phyloP scores from a whole-genome alignment of 2,797 vertebrate species.

The Leptatherina wallacei region DNA sequence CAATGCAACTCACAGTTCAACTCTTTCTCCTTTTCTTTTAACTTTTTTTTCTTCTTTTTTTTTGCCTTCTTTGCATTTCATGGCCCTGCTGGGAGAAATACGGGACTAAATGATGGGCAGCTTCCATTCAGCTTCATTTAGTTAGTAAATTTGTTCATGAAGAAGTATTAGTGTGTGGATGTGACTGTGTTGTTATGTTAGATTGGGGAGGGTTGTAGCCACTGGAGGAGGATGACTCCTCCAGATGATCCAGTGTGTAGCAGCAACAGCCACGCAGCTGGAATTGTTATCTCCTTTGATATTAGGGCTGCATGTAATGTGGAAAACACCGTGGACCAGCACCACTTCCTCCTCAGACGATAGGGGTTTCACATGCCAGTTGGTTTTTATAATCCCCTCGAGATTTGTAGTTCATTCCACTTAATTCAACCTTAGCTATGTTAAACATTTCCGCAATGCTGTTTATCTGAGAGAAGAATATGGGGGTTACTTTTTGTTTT shows the following conservation, averaged over 20 bases:
- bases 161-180: conserved; percentile 19
- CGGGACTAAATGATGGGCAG: conserved; percentile 22
- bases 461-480: conserved; percentile 34
- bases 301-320: conserved; percentile 79
- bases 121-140: not conserved
- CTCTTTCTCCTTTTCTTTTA: conserved; percentile 4
- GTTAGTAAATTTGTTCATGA: not conserved
- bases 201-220: conserved; percentile 21
- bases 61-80: conserved; percentile 30
- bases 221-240: conserved; percentile 70
- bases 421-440: conserved; percentile 73
- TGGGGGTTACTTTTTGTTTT: conserved; percentile 48
- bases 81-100: conserved; percentile 38
- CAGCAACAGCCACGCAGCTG: conserved; percentile 79
- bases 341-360: conserved; percentile 79
- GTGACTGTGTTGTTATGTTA: conserved; percentile 29
- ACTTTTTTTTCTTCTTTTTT: not conserved
- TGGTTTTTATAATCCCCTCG: conserved; percentile 75
- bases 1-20: conserved; percentile 38
- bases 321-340: conserved; percentile 79
- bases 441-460: conserved; percentile 66
- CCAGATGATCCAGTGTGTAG: conserved; percentile 80
- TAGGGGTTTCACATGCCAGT: conserved; percentile 77
- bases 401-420: conserved; percentile 75
- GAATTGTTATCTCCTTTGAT: conserved; percentile 85